Percentiles rank a stretch among this genome's conserved stretches.
Evolutionary conservation across 2,888 invertebrate species (phyloP).

Genomic region (Fragum fragum): DNA sequence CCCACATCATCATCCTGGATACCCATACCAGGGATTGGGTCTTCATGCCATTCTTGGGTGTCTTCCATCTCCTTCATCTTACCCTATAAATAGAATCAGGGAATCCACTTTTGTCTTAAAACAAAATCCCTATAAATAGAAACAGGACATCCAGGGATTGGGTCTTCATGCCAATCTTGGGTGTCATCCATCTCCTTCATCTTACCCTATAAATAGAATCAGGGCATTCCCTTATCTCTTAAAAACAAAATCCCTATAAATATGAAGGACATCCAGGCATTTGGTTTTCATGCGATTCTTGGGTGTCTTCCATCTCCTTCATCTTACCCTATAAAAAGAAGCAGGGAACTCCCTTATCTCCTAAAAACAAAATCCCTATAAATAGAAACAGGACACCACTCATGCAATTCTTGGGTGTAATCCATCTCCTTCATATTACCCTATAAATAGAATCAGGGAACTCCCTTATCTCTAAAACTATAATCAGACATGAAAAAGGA

Average conservation of each 20-base stretch:
- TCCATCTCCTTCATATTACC: conserved; percentile 69
- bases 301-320: conserved; percentile 68
- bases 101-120: too few species aligned
- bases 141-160: conserved; percentile 54
- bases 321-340: conserved; percentile 53
- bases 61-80: conserved; percentile 69
- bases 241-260: too few species aligned
- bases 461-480: neutral
- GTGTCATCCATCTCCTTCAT: conserved; percentile 71
- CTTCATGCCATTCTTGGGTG: conserved; percentile 77
- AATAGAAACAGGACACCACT: conserved; percentile 53
- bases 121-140: neutral
- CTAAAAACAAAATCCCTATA: neutral
- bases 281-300: conserved; percentile 77
- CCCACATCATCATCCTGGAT: conserved; percentile 40
- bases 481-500: neutral
- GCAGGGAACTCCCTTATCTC: neutral
- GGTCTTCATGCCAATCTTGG: conserved; percentile 77
- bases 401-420: conserved; percentile 75
- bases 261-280: too few species aligned
- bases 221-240: neutral
- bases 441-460: conserved; percentile 34
- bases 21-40: conserved; percentile 74
- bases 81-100: conserved; percentile 38
- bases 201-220: conserved; percentile 46